Conservation (phyloP, 2,888 invertebrate species). For the Leucania comma region DNA sequence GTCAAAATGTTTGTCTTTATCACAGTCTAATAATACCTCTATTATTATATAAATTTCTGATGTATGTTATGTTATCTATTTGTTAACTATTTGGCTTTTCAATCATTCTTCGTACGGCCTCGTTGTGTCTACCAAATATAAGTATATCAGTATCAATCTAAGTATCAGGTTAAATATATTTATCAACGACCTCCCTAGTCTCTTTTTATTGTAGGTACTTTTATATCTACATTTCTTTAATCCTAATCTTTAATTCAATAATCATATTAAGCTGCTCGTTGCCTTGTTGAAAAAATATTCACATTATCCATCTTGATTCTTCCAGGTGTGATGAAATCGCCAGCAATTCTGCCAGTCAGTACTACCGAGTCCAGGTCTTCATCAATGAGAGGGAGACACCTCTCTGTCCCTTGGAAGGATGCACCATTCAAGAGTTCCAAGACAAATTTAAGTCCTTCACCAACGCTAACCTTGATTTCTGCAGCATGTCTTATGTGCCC, state of each 20-base stretch:
- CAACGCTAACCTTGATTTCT: conserved; percentile 76
- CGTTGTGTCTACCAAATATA: not conserved
- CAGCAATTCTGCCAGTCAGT: conserved; percentile 56
- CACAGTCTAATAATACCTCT: conserved; percentile 14
- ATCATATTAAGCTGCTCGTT: not conserved
- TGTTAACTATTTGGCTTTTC: conserved; percentile 1
- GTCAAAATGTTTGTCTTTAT: conserved; percentile 6
- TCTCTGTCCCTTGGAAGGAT: conserved; percentile 80
- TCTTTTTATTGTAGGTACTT: not conserved
- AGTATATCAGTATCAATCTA: not conserved
- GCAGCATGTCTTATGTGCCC: conserved; percentile 68
- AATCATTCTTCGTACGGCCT: not conserved
- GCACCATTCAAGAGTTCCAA: conserved; percentile 81
- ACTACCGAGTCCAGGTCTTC: conserved; percentile 78
- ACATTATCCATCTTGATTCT: conserved; percentile 15
- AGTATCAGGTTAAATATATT: not conserved
- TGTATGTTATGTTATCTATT: conserved; percentile 11
- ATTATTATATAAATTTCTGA: conserved; percentile 1
- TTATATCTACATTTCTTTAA: not conserved
- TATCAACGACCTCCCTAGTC: not conserved
- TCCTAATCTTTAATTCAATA: not conserved
- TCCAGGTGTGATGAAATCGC: conserved; percentile 76
- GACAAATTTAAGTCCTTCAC: conserved; percentile 75
- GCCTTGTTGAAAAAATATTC: not conserved
- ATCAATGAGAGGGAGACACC: conserved; percentile 78